Percentiles rank a stretch among this genome's conserved stretches.
These are phyloP conservation scores for Brachyptera risi DNA, from an alignment of 2,888 invertebrate species.

Conservation along the genomic window DNA sequence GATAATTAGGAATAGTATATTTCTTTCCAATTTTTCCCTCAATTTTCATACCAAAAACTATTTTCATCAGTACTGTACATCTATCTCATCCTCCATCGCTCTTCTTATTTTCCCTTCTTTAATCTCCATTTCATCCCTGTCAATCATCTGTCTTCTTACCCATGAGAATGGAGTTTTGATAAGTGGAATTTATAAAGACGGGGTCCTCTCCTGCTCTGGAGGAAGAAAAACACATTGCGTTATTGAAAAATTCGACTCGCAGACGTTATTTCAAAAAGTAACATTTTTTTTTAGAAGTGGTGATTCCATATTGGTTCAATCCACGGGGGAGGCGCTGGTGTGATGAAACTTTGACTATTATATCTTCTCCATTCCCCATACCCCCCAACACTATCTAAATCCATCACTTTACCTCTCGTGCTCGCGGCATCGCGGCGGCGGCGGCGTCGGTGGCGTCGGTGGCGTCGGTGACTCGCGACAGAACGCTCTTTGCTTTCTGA, in stretches of 20 bases:
- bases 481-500: background rate
- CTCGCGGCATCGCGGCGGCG: slow-evolving; percentile 25
- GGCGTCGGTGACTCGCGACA: background rate
- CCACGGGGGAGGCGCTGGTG: slow-evolving; percentile 16
- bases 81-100: slow-evolving; percentile 5
- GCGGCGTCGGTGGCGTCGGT: slow-evolving; percentile 23
- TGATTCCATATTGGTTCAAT: slow-evolving; percentile 28
- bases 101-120: slow-evolving; percentile 20
- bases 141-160: slow-evolving; percentile 4
- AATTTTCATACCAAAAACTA: background rate
- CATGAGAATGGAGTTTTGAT: slow-evolving; percentile 7
- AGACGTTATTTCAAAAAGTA: slow-evolving; percentile 19
- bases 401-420: slow-evolving; percentile 23
- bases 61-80: slow-evolving; percentile 9
- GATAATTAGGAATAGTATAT: background rate
- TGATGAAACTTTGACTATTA: slow-evolving; percentile 21
- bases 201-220: background rate
- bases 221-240: slow-evolving; percentile 4
- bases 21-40: background rate
- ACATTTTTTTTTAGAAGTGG: slow-evolving; percentile 23
- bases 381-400: slow-evolving; percentile 22
- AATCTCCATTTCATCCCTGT: slow-evolving; percentile 11
- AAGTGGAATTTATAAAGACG: slow-evolving; percentile 9
- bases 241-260: slow-evolving; percentile 15
- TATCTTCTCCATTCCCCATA: slow-evolving; percentile 14